phyloP scores from a whole-genome alignment of 2,113 vertebrate genomes.

The Columbina picui region DNA sequence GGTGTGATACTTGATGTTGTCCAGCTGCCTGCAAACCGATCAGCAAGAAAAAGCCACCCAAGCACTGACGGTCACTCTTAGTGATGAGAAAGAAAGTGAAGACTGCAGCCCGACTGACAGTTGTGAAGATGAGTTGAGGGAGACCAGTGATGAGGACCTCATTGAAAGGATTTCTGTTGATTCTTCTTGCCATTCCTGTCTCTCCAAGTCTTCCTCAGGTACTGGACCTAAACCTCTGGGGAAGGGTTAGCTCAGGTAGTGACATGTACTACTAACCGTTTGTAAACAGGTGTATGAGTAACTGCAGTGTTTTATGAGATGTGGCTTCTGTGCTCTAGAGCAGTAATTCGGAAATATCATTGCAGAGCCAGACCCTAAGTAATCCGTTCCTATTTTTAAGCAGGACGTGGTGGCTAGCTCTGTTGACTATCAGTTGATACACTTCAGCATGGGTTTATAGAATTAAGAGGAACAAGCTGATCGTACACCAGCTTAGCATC shows the following conservation, averaged over 20 bases:
- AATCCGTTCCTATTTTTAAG: not conserved
- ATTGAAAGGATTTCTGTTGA: conserved; percentile 56
- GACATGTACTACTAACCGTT: fast-evolving
- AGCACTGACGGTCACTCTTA: conserved; percentile 63
- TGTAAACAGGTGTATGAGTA: not conserved
- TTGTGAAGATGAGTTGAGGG: conserved; percentile 45
- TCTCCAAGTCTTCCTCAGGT: conserved; percentile 45
- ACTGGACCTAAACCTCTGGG: not conserved
- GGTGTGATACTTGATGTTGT: not conserved
- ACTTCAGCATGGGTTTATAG: not conserved
- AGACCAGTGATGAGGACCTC: not conserved
- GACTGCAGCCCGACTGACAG: conserved; percentile 13
- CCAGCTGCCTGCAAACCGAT: conserved; percentile 75
- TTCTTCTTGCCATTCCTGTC: conserved; percentile 58
- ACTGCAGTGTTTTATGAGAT: not conserved
- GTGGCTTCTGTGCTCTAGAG: not conserved
- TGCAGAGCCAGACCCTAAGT: not conserved
- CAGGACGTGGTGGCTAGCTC: not conserved
- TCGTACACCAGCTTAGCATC: not conserved
- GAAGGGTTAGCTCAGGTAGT: not conserved
- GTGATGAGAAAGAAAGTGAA: conserved; percentile 60
- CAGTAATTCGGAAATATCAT: not conserved
- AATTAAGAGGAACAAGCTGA: not conserved
- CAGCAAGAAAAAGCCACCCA: conserved; percentile 71
- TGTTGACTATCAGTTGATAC: not conserved